A percentile compares a stretch with the other conserved stretches of the same genome.
Conservation (phyloP, 2,888 invertebrate species). For the Philaethria dido region DNA sequence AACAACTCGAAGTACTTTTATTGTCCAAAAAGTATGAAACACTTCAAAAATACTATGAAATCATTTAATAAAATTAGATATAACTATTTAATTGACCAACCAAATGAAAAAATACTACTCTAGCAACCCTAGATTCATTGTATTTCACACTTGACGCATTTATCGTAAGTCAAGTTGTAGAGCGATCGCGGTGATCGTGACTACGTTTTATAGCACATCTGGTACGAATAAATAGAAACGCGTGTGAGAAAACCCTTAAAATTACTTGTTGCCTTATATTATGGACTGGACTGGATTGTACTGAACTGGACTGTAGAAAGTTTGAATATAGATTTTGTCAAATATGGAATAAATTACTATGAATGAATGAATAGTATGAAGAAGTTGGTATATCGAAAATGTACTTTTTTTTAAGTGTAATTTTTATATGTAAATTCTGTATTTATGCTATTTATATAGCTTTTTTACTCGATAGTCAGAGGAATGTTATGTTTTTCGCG, state of each 20-base stretch:
- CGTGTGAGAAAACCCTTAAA: constrained; percentile 22
- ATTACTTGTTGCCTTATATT: not conserved
- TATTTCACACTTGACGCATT: constrained; percentile 36
- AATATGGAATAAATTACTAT: not conserved
- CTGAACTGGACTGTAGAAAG: constrained; percentile 13
- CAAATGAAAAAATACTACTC: not conserved
- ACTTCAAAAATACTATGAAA: too few relatives aligned
- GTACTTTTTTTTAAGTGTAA: too few relatives aligned
- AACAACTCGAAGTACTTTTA: too few relatives aligned
- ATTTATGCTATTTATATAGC: too few relatives aligned
- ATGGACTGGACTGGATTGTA: constrained; percentile 4
- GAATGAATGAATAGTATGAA: too few relatives aligned
- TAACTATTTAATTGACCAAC: not conserved
- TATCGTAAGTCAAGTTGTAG: constrained; percentile 40
- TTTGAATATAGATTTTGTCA: not conserved
- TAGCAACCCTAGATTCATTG: constrained; percentile 7
- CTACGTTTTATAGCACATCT: constrained; percentile 39
- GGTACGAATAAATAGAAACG: constrained; percentile 29
- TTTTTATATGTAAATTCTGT: too few relatives aligned
- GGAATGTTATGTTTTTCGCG: too few relatives aligned
- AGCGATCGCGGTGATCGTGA: constrained; percentile 41
- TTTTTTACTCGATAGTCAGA: too few relatives aligned
- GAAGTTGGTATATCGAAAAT: too few relatives aligned
- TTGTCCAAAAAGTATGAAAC: too few relatives aligned
- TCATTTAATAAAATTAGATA: too few relatives aligned